Evolutionary conservation across 2,888 invertebrate species (phyloP), one percentile per base, ranked within the genome.

Genomic region (Euzophera pinguis): DNA sequence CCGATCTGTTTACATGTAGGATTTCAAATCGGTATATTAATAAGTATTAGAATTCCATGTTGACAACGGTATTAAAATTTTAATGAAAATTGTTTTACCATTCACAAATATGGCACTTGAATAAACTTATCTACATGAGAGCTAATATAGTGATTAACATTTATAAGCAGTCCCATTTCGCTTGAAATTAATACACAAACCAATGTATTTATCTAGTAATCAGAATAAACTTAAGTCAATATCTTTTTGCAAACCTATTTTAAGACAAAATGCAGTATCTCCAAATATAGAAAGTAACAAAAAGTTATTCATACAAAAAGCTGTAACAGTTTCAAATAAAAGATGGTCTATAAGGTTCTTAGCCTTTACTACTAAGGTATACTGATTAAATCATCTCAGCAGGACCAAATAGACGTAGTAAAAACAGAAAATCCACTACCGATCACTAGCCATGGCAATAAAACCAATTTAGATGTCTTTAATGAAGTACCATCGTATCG

Each of bases 381-480:
- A 9, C 47, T 48, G 37, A 48, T 48, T 35, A 48, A 48, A 48
- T 48, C 47, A 37, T 48, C 47, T 48, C 47, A 48, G 47, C 47
- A 13, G 47, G 47, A 48, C 22, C 34, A 48, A 48, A 37, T 48
- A 48, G 47, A 37, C 16, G 39, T 14, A 39, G 41, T 50, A 41
- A 50, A 49, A 50, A 39, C 39, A 39, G 32, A 50, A 35, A 22
- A 42, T 38, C 47, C 43, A 50, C 51, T 52, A 38, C 42, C 41
- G 48, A 45, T 35, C 53, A 49, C 53, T 53, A 53, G 50, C 38
- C 43, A 41, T 39, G 29, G 29, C 42, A 51, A 42, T 56, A 55
- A 60, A 59, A 55, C 51, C 56, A 47, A 54, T 57, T 58, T 54
- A 60, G 54, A 50, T 38, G 34, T 14, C 51, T 56, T 58, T 58